These are phyloP conservation scores for Halocaridina rubra DNA, from an alignment of 2,888 invertebrate species.

Conservation along the genomic window DNA sequence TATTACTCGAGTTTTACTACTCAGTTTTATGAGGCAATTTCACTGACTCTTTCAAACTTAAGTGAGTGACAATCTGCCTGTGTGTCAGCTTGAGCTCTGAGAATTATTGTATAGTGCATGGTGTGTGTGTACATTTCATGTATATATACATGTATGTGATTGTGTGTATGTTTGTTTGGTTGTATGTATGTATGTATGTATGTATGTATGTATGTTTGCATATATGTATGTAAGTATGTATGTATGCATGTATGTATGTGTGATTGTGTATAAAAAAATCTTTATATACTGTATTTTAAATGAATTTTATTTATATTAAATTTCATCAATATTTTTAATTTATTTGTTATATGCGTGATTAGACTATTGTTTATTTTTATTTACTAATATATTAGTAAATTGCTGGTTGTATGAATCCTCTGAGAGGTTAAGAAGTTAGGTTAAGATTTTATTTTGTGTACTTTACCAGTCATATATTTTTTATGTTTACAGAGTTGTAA, in stretches of 20 bases:
- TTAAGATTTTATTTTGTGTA: too few relatives aligned
- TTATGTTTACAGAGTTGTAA: too few relatives aligned
- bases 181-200: constrained; percentile 6
- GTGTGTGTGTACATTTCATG: background rate
- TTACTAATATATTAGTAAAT: background rate
- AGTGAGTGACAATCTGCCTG: too few relatives aligned
- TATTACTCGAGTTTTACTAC: too few relatives aligned
- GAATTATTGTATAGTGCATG: background rate
- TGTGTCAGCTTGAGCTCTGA: too few relatives aligned
- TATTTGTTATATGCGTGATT: background rate
- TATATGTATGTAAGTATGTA: background rate
- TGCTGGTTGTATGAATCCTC: background rate
- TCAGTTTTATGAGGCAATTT: too few relatives aligned
- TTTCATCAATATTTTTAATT: background rate
- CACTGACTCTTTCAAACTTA: too few relatives aligned
- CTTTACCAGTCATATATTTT: too few relatives aligned
- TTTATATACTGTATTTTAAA: background rate
- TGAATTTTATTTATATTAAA: background rate
- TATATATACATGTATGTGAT: background rate
- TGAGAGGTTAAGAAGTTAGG: background rate
- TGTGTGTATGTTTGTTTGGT: background rate
- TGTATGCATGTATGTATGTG: background rate
- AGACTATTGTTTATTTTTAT: background rate
- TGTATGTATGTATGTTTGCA: background rate
- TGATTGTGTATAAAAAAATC: background rate